Base-by-base conservation (phyloP, 2,113 vertebrate genomes). In the Podiceps cristatus region DNA sequence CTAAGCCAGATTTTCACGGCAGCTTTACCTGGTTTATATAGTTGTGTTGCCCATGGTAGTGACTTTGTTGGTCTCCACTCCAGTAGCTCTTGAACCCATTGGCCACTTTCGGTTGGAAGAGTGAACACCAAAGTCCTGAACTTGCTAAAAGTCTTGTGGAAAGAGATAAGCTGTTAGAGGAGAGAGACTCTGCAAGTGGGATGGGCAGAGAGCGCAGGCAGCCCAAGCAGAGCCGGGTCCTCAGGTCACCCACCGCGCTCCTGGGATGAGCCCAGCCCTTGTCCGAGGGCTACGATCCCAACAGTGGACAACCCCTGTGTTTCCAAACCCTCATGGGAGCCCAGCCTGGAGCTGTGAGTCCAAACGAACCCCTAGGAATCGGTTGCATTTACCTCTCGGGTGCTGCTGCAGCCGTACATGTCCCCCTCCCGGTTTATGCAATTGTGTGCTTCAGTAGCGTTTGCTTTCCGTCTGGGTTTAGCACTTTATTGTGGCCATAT, bases 361-460 rank as follows among this genome's bases (percentile, higher is more conserved):
- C 47, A 25, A 52, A 16, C 25, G 9, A 0, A 24, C 10, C 8
- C 25, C 15, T 20, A 3, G 58, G 53, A 53, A 75, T 20, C 4
- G 0, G 49, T 53, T 56, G 18, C 25, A 1, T 37, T 82, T 29
- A 10, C 27, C 3, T 5, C 29, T 17, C 45, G 11, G 31, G 40
- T 0, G 0, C 53, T 28, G 19, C 22, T 22, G 7, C 42, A 52
- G 37, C 25, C 8, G 1, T 22, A 1, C 19, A 3, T 5, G 27
- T 35, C 49, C 24, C 29, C 2, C 3, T 1, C n/a, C 2, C 1
- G 8, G 7, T 4, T 50, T 22, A 5, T 11, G 31, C 37, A 17
- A 2, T 5, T 4, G 2, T 11, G 16, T 44, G 33, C 29, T 47
- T 19, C 11, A 0, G 37, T 2, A 23, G 23, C 8, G 0, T 11